Evolutionary conservation across 2,888 invertebrate species (phyloP).

Genomic region (Protodeltote pygarga): DNA sequence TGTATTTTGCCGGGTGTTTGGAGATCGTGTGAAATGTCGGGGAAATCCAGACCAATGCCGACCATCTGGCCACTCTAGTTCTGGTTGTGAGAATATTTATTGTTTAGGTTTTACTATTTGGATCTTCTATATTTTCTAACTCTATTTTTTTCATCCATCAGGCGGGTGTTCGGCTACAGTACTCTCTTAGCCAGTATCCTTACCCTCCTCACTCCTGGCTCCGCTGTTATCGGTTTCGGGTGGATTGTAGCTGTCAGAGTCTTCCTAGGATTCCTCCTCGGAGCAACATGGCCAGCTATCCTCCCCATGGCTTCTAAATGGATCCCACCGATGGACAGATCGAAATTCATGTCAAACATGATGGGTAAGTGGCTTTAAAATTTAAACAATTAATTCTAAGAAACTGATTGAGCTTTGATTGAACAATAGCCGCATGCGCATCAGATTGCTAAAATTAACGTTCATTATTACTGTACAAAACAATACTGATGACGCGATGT

Average conservation of each 20-base stretch:
- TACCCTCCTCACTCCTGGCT: conserved; percentile 93
- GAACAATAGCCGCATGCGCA: conserved; percentile 6
- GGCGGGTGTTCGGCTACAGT: conserved; percentile 94
- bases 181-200: conserved; percentile 93
- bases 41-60: too few relatives aligned
- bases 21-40: too few relatives aligned
- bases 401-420: conserved; percentile 5
- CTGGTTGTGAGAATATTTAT: too few relatives aligned
- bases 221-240: conserved; percentile 90
- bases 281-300: conserved; percentile 97
- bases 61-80: too few relatives aligned
- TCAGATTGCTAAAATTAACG: conserved; percentile 3
- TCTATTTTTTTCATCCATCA: conserved; percentile 48
- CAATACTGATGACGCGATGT: conserved; percentile 1
- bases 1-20: too few relatives aligned
- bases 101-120: too few relatives aligned
- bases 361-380: conserved; percentile 89
- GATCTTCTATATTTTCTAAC: background rate
- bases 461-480: conserved; percentile 13
- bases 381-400: conserved; percentile 1
- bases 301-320: conserved; percentile 97
- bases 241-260: conserved; percentile 91
- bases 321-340: conserved; percentile 97
- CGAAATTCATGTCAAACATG: conserved; percentile 97
- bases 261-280: conserved; percentile 92